A percentile compares a stretch with the other conserved stretches of the same genome.
Conservation (phyloP, 2,113 vertebrate species). For the Hippolais icterina region DNA sequence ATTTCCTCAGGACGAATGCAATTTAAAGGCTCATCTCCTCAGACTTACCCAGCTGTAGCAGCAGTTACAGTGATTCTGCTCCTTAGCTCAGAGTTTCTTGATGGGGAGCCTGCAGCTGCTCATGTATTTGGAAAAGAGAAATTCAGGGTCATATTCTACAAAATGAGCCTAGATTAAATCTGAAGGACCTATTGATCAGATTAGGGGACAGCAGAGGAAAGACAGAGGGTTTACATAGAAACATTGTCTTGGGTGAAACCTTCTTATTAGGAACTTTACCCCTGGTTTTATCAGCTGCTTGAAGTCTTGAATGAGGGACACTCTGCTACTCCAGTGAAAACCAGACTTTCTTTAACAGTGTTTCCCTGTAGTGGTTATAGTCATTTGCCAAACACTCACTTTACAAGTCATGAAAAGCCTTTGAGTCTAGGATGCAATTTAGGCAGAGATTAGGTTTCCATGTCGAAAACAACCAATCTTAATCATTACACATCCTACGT, state of each 20-base stretch:
- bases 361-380: not conserved
- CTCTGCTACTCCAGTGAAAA: not conserved
- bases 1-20: fast-evolving
- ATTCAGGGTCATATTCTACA: not conserved
- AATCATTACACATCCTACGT: not conserved
- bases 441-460: not conserved
- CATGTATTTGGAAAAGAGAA: not conserved
- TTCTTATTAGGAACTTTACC: not conserved
- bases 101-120: not conserved
- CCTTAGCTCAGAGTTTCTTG: not conserved
- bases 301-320: not conserved
- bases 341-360: not conserved
- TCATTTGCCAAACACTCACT: not conserved
- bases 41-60: not conserved
- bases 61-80: not conserved
- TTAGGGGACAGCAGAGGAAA: not conserved
- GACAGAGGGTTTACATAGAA: not conserved
- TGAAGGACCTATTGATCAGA: not conserved
- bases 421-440: not conserved
- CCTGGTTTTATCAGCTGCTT: not conserved
- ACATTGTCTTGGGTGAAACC: not conserved
- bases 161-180: not conserved
- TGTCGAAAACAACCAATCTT: not conserved
- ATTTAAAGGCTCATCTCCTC: not conserved
- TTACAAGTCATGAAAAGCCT: not conserved